Evolutionary conservation across 2,888 invertebrate genomes (phyloP).

Genomic region (Aleiodes testaceus): DNA sequence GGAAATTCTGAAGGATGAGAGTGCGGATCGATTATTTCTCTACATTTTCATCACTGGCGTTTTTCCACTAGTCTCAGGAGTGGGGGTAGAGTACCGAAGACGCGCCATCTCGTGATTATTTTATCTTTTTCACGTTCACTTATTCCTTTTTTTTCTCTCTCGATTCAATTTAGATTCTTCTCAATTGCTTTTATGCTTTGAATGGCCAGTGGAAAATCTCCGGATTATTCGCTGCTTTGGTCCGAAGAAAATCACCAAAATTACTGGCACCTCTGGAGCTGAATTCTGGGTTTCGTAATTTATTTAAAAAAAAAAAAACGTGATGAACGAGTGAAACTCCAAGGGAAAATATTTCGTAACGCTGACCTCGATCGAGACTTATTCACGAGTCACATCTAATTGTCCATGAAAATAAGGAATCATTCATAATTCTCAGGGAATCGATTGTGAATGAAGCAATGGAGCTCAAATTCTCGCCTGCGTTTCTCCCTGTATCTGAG

Average conservation of each 20-base stretch:
- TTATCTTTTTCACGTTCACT: not conserved
- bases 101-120: constrained; percentile 40
- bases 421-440: constrained; percentile 48
- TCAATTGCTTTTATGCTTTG: not conserved
- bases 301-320: constrained; percentile 36
- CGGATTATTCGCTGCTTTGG: too few species aligned
- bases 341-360: constrained; percentile 52
- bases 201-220: constrained; percentile 1
- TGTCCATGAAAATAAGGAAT: constrained; percentile 1
- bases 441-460: constrained; percentile 50
- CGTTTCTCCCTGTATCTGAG: constrained; percentile 53
- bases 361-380: constrained; percentile 52
- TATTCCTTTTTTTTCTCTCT: constrained; percentile 11
- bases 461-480: constrained; percentile 54
- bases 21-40: constrained; percentile 37
- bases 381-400: constrained; percentile 41
- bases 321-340: constrained; percentile 41
- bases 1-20: not conserved
- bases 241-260: not conserved
- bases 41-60: constrained; percentile 2
- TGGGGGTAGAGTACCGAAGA: not conserved
- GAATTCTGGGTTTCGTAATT: constrained; percentile 37
- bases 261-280: not conserved
- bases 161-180: constrained; percentile 14
- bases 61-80: not conserved